Percentiles rank a stretch among this genome's conserved stretches.
Evolutionary conservation across 2,113 vertebrate species (phyloP).

Genomic region (Apistogramma diplotaenia): DNA sequence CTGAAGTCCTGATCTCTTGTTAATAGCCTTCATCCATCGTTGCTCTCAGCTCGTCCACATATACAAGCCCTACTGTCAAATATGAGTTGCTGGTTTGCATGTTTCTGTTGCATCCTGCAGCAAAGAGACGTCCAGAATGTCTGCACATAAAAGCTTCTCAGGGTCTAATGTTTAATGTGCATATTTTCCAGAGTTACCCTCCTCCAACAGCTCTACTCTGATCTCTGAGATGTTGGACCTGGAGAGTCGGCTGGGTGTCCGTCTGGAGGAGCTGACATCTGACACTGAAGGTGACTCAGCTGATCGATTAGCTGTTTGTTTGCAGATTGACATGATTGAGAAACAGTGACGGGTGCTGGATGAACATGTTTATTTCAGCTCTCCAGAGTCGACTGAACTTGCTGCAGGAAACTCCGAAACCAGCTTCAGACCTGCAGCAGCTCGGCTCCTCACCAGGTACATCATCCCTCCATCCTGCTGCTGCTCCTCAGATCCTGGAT

Average conservation of each 20-base stretch:
- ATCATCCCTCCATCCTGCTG: not conserved
- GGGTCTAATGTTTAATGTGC: not conserved
- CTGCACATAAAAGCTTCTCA: not conserved
- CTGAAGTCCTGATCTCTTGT: too few relatives aligned
- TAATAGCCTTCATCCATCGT: not conserved
- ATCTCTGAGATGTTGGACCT: not conserved
- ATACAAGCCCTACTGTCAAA: too few relatives aligned
- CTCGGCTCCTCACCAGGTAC: not conserved
- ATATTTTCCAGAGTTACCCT: not conserved
- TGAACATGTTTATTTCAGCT: not conserved
- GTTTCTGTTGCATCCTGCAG: too few relatives aligned
- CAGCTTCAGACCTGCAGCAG: not conserved
- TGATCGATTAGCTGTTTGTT: not conserved
- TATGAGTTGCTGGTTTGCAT: too few relatives aligned
- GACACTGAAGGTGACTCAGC: constrained; percentile 25
- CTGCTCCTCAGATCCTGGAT: too few relatives aligned
- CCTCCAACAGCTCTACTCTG: constrained; percentile 10
- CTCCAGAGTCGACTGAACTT: not conserved
- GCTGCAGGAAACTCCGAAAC: not conserved
- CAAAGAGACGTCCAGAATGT: not conserved
- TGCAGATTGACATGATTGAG: not conserved
- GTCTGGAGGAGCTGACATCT: not conserved
- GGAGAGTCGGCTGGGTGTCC: not conserved
- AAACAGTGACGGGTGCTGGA: not conserved
- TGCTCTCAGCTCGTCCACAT: too few relatives aligned